phyloP scores from a whole-genome alignment of 2,888 invertebrate genomes.

The Epicampocera succincta region DNA sequence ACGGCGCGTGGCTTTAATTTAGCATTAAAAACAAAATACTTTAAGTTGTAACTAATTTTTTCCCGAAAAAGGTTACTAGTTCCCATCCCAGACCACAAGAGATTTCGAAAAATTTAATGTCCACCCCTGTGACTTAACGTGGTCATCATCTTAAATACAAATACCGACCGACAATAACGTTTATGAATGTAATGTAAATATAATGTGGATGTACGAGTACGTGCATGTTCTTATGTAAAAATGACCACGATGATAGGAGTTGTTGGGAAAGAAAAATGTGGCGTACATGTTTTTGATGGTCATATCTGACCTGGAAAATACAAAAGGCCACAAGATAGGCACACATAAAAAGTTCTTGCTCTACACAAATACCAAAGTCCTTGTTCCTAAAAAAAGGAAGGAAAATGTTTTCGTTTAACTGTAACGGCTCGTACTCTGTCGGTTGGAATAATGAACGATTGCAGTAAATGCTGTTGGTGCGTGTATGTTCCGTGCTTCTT shows the following conservation, averaged over 20 bases:
- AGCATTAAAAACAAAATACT: too few species aligned
- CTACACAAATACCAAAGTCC: background rate
- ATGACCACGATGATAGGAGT: conserved; percentile 28
- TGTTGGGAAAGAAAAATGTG: conserved; percentile 15
- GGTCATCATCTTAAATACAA: conserved; percentile 37
- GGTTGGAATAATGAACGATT: background rate
- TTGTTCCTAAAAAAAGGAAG: too few species aligned
- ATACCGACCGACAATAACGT: conserved; percentile 36
- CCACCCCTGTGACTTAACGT: conserved; percentile 7
- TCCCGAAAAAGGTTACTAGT: background rate
- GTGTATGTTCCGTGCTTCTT: background rate
- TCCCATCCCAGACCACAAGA: background rate
- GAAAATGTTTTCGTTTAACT: conserved; percentile 15
- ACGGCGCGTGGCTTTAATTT: too few species aligned
- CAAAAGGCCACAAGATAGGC: background rate
- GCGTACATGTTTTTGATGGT: conserved; percentile 32
- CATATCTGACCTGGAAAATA: conserved; percentile 25
- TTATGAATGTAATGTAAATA: conserved; percentile 42
- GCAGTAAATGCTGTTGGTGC: background rate
- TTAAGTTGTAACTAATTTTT: background rate
- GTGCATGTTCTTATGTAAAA: conserved; percentile 3
- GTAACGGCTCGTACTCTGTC: conserved; percentile 6
- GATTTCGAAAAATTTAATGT: conserved; percentile 6
- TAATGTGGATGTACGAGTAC: conserved; percentile 18
- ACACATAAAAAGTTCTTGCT: background rate